A percentile compares a stretch with the other conserved stretches of the same genome.
Conservation (phyloP, 1,140 invertebrate species). For the Drosophila quadrilineata region DNA sequence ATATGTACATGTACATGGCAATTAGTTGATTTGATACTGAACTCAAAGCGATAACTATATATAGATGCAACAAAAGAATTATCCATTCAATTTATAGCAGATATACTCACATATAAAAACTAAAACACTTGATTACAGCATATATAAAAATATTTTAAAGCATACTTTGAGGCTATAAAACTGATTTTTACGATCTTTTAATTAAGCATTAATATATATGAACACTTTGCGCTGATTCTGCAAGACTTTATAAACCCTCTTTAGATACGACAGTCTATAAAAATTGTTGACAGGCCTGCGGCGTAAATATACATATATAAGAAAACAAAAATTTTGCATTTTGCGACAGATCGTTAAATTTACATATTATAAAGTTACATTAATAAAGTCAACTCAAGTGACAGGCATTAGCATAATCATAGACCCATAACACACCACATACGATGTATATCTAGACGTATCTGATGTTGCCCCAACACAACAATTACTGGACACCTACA, state of each 20-base stretch:
- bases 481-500: too few species aligned
- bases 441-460: too few species aligned
- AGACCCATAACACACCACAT: background rate
- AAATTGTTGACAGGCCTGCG: too few species aligned
- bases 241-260: too few species aligned
- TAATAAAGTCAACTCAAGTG: background rate
- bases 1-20: slow-evolving; percentile 61
- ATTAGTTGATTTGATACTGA: slow-evolving; percentile 60
- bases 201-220: background rate
- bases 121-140: too few species aligned
- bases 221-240: too few species aligned
- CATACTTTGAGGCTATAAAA: slow-evolving; percentile 24
- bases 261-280: background rate
- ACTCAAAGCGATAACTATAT: slow-evolving; percentile 55
- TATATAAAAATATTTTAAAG: background rate
- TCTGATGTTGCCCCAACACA: too few species aligned
- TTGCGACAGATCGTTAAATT: too few species aligned
- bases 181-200: background rate
- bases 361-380: slow-evolving; percentile 3
- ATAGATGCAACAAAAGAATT: slow-evolving; percentile 35
- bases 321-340: too few species aligned
- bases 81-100: background rate
- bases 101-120: too few species aligned
- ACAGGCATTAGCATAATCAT: slow-evolving; percentile 5
- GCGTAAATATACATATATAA: too few species aligned